These are phyloP conservation scores for Fregetta grallaria DNA, from an alignment of 2,113 vertebrate species.

Conservation along the genomic window DNA sequence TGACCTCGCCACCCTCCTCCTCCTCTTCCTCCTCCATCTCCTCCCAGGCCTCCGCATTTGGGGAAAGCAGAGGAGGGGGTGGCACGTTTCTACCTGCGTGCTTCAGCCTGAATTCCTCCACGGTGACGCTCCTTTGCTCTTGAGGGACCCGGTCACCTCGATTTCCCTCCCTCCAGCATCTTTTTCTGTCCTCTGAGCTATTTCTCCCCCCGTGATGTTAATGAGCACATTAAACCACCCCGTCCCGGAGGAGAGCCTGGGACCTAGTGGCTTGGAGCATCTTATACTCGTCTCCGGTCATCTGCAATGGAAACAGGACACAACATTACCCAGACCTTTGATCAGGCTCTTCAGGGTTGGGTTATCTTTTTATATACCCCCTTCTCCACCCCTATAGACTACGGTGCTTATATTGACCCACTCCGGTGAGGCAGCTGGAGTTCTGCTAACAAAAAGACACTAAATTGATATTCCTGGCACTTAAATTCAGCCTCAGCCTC, in stretches of 20 bases:
- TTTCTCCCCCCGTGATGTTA: not conserved
- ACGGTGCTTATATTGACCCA: not conserved
- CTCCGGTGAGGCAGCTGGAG: not conserved
- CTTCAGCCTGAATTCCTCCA: constrained; percentile 25
- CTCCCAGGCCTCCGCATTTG: accelerated
- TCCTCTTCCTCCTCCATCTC: not conserved
- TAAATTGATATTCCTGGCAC: accelerated
- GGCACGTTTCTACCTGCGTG: not conserved
- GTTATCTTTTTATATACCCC: not conserved
- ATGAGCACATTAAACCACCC: not conserved
- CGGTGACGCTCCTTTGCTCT: not conserved
- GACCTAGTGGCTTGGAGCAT: not conserved
- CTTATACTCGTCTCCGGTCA: not conserved
- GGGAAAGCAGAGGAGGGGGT: not conserved
- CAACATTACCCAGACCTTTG: not conserved
- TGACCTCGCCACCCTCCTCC: not conserved
- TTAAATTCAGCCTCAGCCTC: not conserved
- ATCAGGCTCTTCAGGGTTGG: not conserved
- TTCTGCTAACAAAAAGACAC: not conserved
- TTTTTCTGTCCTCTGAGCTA: constrained; percentile 24
- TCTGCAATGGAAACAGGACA: not conserved
- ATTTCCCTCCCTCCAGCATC: not conserved
- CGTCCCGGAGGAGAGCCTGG: not conserved
- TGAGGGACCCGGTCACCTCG: not conserved
- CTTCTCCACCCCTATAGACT: not conserved